Evolutionary conservation across 2,113 vertebrate species (phyloP).

Genomic region (Ramphastos sulfuratus): DNA sequence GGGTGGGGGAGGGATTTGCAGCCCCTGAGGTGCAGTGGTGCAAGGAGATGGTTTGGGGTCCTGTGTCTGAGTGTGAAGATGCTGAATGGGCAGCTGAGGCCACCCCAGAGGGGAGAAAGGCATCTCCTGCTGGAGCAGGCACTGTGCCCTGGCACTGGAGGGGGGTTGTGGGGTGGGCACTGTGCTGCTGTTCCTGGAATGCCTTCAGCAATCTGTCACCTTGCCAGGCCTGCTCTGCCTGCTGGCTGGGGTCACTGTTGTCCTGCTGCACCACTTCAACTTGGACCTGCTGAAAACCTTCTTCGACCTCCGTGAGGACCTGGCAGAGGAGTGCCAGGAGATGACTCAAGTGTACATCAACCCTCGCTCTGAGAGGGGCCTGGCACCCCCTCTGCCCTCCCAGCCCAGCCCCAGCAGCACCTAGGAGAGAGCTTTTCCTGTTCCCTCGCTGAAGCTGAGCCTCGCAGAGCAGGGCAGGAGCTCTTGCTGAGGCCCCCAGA

Average conservation of each 20-base stretch:
- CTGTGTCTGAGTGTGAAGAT: background rate
- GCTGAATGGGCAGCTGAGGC: background rate
- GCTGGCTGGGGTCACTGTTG: conserved; percentile 78
- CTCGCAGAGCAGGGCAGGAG: background rate
- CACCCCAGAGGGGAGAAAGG: background rate
- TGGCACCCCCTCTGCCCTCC: background rate
- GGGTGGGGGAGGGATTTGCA: background rate
- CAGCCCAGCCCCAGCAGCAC: background rate
- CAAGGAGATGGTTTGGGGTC: background rate
- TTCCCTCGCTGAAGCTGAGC: background rate
- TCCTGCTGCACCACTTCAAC: conserved; percentile 74
- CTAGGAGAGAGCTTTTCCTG: background rate
- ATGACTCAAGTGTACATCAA: conserved; percentile 17
- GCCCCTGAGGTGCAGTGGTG: background rate
- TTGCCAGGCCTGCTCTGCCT: conserved; percentile 85
- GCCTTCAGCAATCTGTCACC: rapidly evolving
- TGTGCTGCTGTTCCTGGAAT: background rate
- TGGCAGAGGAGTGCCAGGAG: conserved; percentile 61
- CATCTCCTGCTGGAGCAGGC: background rate
- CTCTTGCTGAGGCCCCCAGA: background rate
- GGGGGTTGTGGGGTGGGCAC: background rate
- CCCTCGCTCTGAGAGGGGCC: background rate
- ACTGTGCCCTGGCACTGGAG: background rate
- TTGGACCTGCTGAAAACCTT: conserved; percentile 81
- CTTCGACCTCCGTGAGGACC: conserved; percentile 78